Conservation (phyloP, 2,888 invertebrate genomes). For the Drosophila leonis region DNA sequence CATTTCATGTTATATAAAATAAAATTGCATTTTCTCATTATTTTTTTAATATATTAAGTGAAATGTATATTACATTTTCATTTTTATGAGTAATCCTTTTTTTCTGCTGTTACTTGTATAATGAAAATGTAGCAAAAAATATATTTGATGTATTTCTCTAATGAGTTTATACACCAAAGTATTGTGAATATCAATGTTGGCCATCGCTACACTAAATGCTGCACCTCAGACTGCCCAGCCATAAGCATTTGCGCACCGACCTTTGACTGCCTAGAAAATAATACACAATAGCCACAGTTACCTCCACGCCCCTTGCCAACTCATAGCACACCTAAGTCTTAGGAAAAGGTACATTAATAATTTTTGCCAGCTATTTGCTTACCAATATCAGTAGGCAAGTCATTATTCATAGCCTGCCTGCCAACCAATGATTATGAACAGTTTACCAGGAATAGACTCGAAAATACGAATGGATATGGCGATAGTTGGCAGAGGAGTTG, state of each 20-base stretch:
- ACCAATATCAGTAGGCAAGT: conserved; percentile 74
- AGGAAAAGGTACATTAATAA: conserved; percentile 60
- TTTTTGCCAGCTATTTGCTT: conserved; percentile 69
- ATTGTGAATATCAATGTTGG: conserved; percentile 1
- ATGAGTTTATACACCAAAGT: background rate
- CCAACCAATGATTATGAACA: conserved; percentile 76
- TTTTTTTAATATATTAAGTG: background rate
- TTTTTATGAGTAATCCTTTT: too few species aligned
- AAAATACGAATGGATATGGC: conserved; percentile 10
- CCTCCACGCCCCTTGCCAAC: conserved; percentile 2
- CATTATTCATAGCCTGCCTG: conserved; percentile 71
- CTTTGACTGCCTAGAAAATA: conserved; percentile 26
- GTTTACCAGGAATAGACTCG: conserved; percentile 45
- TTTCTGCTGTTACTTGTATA: background rate
- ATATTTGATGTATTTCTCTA: background rate
- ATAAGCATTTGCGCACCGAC: conserved; percentile 21
- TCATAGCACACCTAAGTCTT: background rate
- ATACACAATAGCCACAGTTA: conserved; percentile 10
- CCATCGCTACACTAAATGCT: conserved; percentile 15
- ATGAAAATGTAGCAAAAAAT: background rate
- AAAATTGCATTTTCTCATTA: too few species aligned
- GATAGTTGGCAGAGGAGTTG: background rate
- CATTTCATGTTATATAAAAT: too few species aligned
- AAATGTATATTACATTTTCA: too few species aligned
- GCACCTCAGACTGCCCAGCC: background rate